Evolutionary conservation across 37 sponge, comb jelly and placozoan species (phyloP).

Genomic region (Chondrilla cf. caribensis): DNA sequence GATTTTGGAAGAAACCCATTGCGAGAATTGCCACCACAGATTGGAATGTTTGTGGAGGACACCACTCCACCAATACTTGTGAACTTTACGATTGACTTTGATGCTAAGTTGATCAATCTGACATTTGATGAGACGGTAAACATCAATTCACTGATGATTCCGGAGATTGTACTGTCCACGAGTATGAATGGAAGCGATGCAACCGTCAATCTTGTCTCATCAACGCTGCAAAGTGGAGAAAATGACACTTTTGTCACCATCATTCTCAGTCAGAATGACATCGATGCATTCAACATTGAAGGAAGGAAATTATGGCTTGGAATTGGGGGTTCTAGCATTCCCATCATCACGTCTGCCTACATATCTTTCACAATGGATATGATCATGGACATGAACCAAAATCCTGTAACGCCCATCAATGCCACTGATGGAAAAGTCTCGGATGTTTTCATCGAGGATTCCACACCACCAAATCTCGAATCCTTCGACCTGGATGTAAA

Average conservation of each 20-base stretch:
- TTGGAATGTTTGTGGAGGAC: constrained; percentile 44
- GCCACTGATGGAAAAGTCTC: constrained; percentile 34
- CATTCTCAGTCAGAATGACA: constrained; percentile 53
- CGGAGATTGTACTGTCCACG: constrained; percentile 55
- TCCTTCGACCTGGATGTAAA: constrained; percentile 66
- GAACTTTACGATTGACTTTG: constrained; percentile 69
- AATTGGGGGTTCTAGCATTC: not conserved
- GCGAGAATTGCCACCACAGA: constrained; percentile 36
- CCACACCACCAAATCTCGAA: constrained; percentile 48
- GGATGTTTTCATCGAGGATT: constrained; percentile 61
- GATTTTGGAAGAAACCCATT: constrained; percentile 66
- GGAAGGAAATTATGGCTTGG: constrained; percentile 45
- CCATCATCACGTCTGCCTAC: constrained; percentile 32
- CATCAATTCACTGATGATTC: constrained; percentile 37
- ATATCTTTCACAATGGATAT: constrained; percentile 40
- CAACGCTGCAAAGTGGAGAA: constrained; percentile 19
- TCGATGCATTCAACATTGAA: constrained; percentile 63
- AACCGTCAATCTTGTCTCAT: constrained; percentile 27
- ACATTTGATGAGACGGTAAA: constrained; percentile 81
- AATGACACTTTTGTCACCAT: constrained; percentile 54
- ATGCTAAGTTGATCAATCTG: constrained; percentile 48
- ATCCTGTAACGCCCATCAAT: constrained; percentile 39
- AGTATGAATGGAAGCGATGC: not conserved
- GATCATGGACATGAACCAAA: constrained; percentile 75
- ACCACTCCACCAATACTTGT: constrained; percentile 50